Evolutionary conservation across 2,113 vertebrate genomes (phyloP).

Genomic region (Dicerorhinus sumatrensis): DNA sequence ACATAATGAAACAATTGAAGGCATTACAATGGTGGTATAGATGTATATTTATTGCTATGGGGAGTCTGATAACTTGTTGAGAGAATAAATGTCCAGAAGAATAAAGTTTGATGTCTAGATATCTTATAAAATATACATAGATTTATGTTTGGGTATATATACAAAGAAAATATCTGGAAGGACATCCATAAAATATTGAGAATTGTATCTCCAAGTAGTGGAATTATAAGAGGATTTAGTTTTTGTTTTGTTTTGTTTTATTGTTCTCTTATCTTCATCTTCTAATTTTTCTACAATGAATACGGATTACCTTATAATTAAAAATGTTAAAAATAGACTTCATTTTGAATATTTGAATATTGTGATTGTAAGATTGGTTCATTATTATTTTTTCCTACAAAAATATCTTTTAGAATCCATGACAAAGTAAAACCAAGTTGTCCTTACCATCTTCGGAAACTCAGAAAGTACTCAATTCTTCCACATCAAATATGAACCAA

Average conservation of each 20-base stretch:
- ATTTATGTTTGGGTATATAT: background rate
- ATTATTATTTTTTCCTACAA: conserved; percentile 1
- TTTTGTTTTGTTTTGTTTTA: background rate
- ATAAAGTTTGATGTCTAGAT: background rate
- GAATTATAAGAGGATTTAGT: background rate
- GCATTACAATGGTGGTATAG: background rate
- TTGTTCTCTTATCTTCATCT: conserved; percentile 27
- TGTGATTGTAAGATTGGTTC: background rate
- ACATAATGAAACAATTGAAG: background rate
- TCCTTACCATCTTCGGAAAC: background rate
- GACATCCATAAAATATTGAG: background rate
- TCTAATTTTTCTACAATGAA: conserved; percentile 34
- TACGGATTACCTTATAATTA: conserved; percentile 36
- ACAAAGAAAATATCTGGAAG: conserved; percentile 25
- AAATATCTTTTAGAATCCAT: conserved; percentile 37
- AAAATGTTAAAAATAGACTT: conserved; percentile 57
- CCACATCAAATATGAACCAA: background rate
- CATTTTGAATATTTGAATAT: conserved; percentile 49
- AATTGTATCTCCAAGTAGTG: background rate
- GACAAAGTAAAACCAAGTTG: conserved; percentile 50
- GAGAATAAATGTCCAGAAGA: background rate
- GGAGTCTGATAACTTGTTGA: background rate
- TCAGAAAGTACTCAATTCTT: background rate
- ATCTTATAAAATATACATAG: too few relatives aligned
- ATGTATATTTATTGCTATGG: background rate